Evolutionary conservation across 2,797 vertebrate species (phyloP), one percentile per base, ranked within the genome.

Genomic region (Sebastes kiyomatsui): DNA sequence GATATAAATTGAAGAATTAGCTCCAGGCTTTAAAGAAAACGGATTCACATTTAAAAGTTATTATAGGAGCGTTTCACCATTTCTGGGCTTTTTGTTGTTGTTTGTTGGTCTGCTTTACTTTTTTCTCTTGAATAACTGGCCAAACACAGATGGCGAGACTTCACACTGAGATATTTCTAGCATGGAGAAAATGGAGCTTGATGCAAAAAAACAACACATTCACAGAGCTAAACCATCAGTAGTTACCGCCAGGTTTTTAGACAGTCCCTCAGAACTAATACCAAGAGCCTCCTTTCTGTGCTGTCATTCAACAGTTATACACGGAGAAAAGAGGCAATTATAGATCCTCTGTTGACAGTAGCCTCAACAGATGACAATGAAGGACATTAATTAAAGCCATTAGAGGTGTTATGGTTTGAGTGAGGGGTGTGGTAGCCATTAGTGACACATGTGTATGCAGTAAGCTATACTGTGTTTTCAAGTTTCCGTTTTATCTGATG

Each of bases 81-180:
- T 70, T 67, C 46, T 30, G 12, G 20, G 4, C 1, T 56, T 12
- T 33, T 68, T 14, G 49, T 27, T 4, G 14, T 52, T 59, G 23
- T 32, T 67, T 72, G 49, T 13, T 20, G 52, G 23, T 70, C 67
- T 28, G 20, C 22, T 71, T 61, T 59, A 4, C 25, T 35, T 38
- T 38, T 65, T 62, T 16, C 25, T 46, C 30, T 20, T 28, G 25
- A 67, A 33, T 58, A 55, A 38, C 30, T 6, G 33, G 6, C 62
- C 58, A 32, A 52, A 58, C 54, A 10, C 75, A 73, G 75, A 76
- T 81, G 80, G 77, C 64, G 1, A 7, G 58, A 60, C 61, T 12
- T 77, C 73, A 55, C 56, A 22, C 28, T 14, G 49, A 70, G 82
- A 78, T 74, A 71, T 70, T 70, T 82, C 58, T 69, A 61, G 67